These are phyloP conservation scores for Leptodirus hochenwartii DNA, from an alignment of 2,888 invertebrate species.

Conservation along the genomic window DNA sequence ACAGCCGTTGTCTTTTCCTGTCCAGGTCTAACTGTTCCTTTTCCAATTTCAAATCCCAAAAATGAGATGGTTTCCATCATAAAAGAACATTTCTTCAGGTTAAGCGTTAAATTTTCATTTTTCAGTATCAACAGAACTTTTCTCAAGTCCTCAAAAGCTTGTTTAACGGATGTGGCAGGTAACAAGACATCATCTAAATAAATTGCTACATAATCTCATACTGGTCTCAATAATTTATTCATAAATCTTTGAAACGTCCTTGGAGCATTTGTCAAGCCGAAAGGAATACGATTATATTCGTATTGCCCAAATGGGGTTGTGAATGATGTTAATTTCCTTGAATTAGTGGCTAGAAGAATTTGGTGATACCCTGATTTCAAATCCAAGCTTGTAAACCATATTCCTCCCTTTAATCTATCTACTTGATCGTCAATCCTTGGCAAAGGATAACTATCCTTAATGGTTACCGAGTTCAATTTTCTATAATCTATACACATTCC, in stretches of 20 bases:
- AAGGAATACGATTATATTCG: slow-evolving; percentile 18
- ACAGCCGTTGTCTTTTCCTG: no score
- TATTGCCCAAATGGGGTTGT: slow-evolving; percentile 18
- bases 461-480: slow-evolving; percentile 16
- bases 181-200: slow-evolving; percentile 11
- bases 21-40: no score
- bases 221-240: slow-evolving; percentile 8
- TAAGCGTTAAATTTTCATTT: slow-evolving; percentile 2
- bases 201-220: slow-evolving; percentile 5
- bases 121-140: slow-evolving; percentile 5
- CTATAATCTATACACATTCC: slow-evolving; percentile 17
- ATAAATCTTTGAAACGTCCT: slow-evolving; percentile 19
- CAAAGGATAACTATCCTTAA: slow-evolving; percentile 17
- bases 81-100: slow-evolving; percentile 7
- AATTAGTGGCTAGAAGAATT: no score
- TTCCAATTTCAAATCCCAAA: no score
- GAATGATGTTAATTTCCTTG: slow-evolving; percentile 17
- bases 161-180: slow-evolving; percentile 3
- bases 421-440: slow-evolving; percentile 18
- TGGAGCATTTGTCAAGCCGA: slow-evolving; percentile 20
- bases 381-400: slow-evolving; percentile 17
- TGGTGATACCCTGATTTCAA: slow-evolving; percentile 18
- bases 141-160: slow-evolving; percentile 5
- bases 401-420: slow-evolving; percentile 14
- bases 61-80: no score